These are phyloP conservation scores for Azemiops feae DNA, from an alignment of 2,113 vertebrate species.

Conservation along the genomic window DNA sequence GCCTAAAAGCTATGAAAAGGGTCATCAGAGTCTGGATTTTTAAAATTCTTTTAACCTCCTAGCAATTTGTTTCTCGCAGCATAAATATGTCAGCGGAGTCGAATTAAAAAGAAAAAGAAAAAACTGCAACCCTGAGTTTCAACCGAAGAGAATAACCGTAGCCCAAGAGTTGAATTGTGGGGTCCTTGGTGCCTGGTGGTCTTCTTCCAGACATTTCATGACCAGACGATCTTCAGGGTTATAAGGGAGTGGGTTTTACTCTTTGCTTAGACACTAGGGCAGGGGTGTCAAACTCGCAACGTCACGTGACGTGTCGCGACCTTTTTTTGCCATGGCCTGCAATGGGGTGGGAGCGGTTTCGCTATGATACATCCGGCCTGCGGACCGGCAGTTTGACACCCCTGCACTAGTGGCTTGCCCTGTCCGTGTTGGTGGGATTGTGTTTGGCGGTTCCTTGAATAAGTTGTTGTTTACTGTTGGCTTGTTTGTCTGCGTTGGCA, in stretches of 20 bases:
- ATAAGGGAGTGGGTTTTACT: neutral
- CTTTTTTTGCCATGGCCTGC: too few relatives aligned
- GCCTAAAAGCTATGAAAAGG: neutral
- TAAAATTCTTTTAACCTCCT: accelerated
- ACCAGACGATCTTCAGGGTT: neutral
- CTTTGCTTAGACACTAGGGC: neutral
- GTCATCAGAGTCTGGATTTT: neutral
- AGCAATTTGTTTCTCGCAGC: neutral
- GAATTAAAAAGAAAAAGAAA: accelerated
- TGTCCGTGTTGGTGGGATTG: too few relatives aligned
- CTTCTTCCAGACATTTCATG: too few relatives aligned
- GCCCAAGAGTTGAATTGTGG: too few relatives aligned
- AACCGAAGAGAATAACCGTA: neutral
- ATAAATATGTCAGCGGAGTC: accelerated
- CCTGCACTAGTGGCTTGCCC: too few relatives aligned
- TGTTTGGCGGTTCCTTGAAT: too few relatives aligned
- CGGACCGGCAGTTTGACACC: accelerated
- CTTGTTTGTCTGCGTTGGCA: neutral
- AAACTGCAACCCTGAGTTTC: accelerated
- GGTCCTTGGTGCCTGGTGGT: too few relatives aligned
- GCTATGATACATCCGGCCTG: too few relatives aligned
- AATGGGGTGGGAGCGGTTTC: too few relatives aligned
- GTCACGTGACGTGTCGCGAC: too few relatives aligned
- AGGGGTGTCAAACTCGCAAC: too few relatives aligned
- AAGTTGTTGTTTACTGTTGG: neutral